These are phyloP conservation scores for Dynastes grantii DNA, from an alignment of 2,888 invertebrate species.

Conservation along the genomic window DNA sequence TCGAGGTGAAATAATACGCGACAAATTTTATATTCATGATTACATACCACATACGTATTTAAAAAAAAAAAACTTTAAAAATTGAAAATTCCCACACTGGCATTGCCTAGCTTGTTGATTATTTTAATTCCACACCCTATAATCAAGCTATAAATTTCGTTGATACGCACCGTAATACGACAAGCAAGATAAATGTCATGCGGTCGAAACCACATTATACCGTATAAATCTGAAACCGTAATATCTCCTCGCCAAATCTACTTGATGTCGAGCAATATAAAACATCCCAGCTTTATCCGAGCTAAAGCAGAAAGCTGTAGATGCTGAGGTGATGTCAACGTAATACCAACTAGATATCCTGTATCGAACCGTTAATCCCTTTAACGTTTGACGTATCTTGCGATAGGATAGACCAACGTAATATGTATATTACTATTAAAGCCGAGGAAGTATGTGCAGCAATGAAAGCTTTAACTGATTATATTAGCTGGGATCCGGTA, in stretches of 20 bases:
- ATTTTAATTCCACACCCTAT: constrained; percentile 1
- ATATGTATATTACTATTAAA: background rate
- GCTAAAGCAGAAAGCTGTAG: constrained; percentile 25
- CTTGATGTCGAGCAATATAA: constrained; percentile 48
- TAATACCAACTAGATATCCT: constrained; percentile 39
- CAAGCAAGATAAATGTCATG: constrained; percentile 33
- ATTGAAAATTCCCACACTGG: background rate
- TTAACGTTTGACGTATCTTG: background rate
- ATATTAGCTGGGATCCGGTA: background rate
- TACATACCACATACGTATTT: no score
- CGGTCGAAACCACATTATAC: constrained; percentile 25
- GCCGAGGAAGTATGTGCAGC: background rate
- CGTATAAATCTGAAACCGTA: constrained; percentile 35
- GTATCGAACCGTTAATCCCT: constrained; percentile 38
- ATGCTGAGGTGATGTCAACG: constrained; percentile 26
- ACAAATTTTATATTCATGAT: no score
- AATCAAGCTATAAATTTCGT: constrained; percentile 32
- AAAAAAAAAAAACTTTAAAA: background rate
- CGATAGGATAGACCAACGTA: background rate
- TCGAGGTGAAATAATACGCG: no score
- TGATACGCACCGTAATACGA: background rate
- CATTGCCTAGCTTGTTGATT: background rate
- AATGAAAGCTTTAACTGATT: background rate
- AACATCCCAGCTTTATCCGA: constrained; percentile 42
- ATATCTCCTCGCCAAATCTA: constrained; percentile 45